Percentiles rank a stretch among this genome's conserved stretches.
These are phyloP conservation scores for Phoebastria nigripes DNA, from an alignment of 2,797 vertebrate species.

Conservation along the genomic window DNA sequence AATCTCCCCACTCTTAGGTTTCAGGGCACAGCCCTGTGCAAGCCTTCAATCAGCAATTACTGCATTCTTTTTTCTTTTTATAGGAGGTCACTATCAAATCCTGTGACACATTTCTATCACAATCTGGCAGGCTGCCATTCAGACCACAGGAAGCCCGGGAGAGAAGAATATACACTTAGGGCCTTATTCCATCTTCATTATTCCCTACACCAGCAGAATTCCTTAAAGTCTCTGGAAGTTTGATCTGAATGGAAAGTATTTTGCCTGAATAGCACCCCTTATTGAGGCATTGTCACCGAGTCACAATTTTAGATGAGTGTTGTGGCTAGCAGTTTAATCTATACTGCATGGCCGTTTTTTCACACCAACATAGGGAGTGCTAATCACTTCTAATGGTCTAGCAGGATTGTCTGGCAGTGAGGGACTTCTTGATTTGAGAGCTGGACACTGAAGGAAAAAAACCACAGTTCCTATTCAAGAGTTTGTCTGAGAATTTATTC, in stretches of 20 bases:
- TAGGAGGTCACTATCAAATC: constrained; percentile 11
- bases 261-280: constrained; percentile 48
- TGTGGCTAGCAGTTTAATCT: constrained; percentile 48
- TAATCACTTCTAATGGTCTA: constrained; percentile 26
- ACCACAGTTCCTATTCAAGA: background rate
- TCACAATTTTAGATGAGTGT: constrained; percentile 47
- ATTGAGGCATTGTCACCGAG: constrained; percentile 43
- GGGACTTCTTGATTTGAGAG: constrained; percentile 7
- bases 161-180: constrained; percentile 24
- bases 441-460: background rate
- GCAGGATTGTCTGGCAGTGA: background rate
- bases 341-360: background rate
- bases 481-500: background rate
- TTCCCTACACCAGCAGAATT: constrained; percentile 35
- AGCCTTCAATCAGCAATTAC: background rate
- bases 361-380: background rate
- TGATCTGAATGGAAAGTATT: constrained; percentile 50
- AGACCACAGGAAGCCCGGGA: constrained; percentile 33
- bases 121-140: constrained; percentile 42
- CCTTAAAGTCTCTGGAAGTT: constrained; percentile 31
- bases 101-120: background rate
- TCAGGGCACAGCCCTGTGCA: background rate
- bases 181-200: constrained; percentile 51
- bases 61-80: constrained; percentile 10
- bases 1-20: background rate